Evolutionary conservation across 2,797 vertebrate genomes (phyloP).

Genomic region (Diceros bicornis): DNA sequence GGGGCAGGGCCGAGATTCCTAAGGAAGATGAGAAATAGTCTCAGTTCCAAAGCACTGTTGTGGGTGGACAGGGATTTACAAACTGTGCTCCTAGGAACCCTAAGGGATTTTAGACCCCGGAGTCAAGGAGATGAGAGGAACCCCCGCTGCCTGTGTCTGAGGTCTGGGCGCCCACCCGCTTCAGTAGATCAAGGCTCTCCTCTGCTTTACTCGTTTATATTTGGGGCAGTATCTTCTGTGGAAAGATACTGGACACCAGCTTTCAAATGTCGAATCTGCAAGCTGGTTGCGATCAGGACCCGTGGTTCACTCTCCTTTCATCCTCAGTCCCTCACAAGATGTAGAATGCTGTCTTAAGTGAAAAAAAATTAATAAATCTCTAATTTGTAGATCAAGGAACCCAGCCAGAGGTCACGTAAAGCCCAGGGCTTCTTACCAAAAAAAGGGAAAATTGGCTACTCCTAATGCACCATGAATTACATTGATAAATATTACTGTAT

Average conservation of each 20-base stretch:
- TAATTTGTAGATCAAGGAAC: neutral
- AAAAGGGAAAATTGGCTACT: neutral
- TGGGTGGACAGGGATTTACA: neutral
- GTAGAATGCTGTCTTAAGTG: neutral
- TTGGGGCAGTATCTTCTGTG: neutral
- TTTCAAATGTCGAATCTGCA: neutral
- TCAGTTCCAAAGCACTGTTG: neutral
- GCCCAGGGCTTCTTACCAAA: neutral
- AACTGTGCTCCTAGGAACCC: neutral
- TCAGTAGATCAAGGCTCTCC: neutral
- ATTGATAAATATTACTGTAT: neutral
- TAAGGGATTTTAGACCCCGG: neutral
- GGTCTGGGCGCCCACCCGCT: neutral
- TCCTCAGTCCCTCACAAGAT: neutral
- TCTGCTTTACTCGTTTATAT: neutral
- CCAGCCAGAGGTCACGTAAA: neutral
- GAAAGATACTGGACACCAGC: neutral
- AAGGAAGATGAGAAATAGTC: fast-evolving
- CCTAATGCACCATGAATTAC: neutral
- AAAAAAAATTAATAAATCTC: neutral
- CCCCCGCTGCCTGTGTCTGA: too few species aligned
- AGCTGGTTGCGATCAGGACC: neutral
- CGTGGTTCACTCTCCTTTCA: neutral
- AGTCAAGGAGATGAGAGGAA: neutral
- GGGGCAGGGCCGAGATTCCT: neutral